Base-by-base conservation (phyloP, 2,797 vertebrate genomes). In the Aselliscus stoliczkanus region DNA sequence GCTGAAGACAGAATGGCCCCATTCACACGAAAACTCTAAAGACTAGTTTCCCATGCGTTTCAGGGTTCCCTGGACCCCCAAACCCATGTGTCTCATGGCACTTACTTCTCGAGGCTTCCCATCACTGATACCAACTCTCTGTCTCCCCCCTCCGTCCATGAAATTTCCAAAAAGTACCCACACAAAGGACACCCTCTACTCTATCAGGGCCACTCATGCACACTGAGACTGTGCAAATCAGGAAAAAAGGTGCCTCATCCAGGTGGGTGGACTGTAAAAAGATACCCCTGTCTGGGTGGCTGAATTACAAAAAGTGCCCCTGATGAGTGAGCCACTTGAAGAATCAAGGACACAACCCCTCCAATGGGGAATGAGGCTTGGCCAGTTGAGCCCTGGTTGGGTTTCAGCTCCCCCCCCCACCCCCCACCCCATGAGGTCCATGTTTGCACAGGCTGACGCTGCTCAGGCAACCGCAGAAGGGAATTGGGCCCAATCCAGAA, bases 41-140 rank as follows among this genome's bases (percentile, higher is more conserved):
- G 67, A 25, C 42, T 11, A 8, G 47, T n/a, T 72, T 60, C 39
- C 73, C 5, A 0, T 1, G 39, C 44, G 44, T 3, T 8, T 4
- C 0, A 0, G n/a, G 54, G 62, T 3, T 44, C 31, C 0, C 1
- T 1, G 65, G 5, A 13, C 21, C 56, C 18, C 17, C n/a, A 62
- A 20, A 58, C 29, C 1, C 0, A 3, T 4, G 34, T 4, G 42
- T 65, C 34, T 13, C 17, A 4, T 23, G 27, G 31, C 0, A 7
- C 29, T 83, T 47, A 7, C n/a, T 44, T 70, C 18, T 6, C 0
- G 0, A 54, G 20, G 25, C 37, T 1, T 8, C 5, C 60, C 2
- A 0, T 54, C 34, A 4, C 29, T 4, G 4, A 5, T 7, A 5
- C 42, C 67, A 60, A 47, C 23, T 31, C 8, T 37, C 65, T 39